These are phyloP conservation scores for Gnathonemus longibarbis DNA, from an alignment of 2,113 vertebrate species.

Conservation along the genomic window DNA sequence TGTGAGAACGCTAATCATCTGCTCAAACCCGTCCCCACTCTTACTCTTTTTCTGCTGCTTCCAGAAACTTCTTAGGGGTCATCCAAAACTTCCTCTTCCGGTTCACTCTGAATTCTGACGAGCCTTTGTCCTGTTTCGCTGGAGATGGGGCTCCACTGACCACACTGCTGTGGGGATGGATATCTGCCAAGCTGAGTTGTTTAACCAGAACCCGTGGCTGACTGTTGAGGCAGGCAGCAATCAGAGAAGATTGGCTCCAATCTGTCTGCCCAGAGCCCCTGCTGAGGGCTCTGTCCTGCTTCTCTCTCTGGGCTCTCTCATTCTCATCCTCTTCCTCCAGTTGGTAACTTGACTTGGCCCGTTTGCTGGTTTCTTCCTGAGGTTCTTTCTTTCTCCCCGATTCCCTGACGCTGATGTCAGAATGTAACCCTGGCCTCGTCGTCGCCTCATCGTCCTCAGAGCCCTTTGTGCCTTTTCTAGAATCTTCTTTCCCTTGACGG, in stretches of 20 bases:
- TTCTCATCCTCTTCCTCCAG: background rate
- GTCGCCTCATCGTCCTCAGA: constrained; percentile 20
- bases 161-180: background rate
- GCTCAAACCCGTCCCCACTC: constrained; percentile 15
- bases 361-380: constrained; percentile 24
- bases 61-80: constrained; percentile 5
- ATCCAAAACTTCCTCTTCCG: constrained; percentile 20
- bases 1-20: too few species aligned
- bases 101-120: background rate
- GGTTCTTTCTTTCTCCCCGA: constrained; percentile 14
- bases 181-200: background rate
- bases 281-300: background rate
- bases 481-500: background rate
- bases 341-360: too few species aligned
- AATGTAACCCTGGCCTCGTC: constrained; percentile 4
- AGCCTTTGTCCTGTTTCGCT: background rate
- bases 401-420: background rate
- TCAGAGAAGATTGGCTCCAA: background rate
- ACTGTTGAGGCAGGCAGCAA: background rate
- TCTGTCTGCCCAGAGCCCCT: background rate
- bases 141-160: background rate
- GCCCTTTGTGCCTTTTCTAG: background rate
- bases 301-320: background rate
- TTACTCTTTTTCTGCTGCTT: constrained; percentile 56
- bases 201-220: constrained; percentile 8